Conservation (phyloP, 2,113 vertebrate genomes). For the Bubalus kerabau region DNA sequence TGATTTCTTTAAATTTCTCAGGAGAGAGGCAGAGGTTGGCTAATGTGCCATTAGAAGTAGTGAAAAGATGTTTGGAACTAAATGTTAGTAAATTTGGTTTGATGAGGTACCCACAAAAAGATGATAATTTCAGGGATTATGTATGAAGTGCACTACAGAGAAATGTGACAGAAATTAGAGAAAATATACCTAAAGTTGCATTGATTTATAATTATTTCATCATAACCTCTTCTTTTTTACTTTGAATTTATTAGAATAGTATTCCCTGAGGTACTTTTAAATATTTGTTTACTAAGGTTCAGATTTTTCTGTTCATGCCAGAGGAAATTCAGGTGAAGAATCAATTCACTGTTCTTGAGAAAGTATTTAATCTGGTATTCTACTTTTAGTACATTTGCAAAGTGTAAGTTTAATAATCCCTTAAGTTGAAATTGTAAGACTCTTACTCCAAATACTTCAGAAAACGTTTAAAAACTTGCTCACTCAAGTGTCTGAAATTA, state of each 20-base stretch:
- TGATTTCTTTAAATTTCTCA: background rate
- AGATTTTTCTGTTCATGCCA: background rate
- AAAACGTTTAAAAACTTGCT: background rate
- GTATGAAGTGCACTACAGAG: background rate
- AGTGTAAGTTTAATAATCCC: background rate
- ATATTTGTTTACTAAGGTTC: constrained; percentile 8
- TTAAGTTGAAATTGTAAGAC: background rate
- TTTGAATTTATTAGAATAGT: background rate
- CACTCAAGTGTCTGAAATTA: background rate
- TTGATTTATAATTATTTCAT: background rate
- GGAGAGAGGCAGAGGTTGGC: background rate
- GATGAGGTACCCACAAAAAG: background rate
- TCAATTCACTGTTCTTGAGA: background rate
- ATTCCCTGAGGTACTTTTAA: background rate
- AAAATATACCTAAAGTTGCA: background rate
- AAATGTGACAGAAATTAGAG: background rate
- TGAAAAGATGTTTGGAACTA: background rate
- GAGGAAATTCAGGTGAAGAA: background rate
- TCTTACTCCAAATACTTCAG: background rate
- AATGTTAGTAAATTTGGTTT: background rate
- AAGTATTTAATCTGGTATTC: background rate
- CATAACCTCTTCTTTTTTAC: background rate
- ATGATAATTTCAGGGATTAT: background rate
- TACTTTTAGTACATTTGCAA: background rate
- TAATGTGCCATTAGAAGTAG: background rate